Conservation (phyloP, 2,888 invertebrate genomes). For the Nycteola revayana region DNA sequence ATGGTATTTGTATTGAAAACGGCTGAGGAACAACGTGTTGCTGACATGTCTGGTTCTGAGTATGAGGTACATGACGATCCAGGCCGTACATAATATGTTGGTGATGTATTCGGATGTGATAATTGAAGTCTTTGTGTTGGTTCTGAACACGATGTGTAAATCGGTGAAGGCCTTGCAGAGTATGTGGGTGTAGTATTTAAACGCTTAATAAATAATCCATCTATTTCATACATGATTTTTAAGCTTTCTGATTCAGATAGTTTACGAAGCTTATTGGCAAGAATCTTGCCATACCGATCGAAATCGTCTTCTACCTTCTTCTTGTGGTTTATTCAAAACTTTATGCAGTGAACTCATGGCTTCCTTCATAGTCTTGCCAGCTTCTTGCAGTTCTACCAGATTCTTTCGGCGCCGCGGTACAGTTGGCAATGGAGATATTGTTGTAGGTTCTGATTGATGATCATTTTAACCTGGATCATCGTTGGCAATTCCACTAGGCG, state of each 20-base stretch:
- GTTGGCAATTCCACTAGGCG: slow-evolving; percentile 2
- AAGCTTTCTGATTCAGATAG: slow-evolving; percentile 5
- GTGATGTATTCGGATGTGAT: background rate
- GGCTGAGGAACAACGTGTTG: no score
- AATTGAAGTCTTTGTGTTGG: background rate
- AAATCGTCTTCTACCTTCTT: slow-evolving; percentile 8
- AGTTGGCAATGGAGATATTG: slow-evolving; percentile 2
- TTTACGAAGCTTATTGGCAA: slow-evolving; percentile 12
- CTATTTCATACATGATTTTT: slow-evolving; percentile 13
- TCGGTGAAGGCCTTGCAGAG: slow-evolving; percentile 3
- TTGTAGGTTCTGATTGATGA: slow-evolving; percentile 1
- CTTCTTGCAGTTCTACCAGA: slow-evolving; percentile 10
- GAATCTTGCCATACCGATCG: slow-evolving; percentile 10
- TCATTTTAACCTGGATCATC: background rate
- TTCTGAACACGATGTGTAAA: background rate
- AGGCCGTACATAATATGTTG: slow-evolving; percentile 1
- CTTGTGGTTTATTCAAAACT: slow-evolving; percentile 7
- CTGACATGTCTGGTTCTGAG: background rate
- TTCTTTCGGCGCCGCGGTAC: slow-evolving; percentile 10
- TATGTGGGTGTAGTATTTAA: slow-evolving; percentile 3
- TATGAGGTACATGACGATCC: background rate
- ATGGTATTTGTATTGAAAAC: no score
- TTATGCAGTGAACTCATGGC: slow-evolving; percentile 11
- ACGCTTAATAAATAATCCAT: slow-evolving; percentile 7
- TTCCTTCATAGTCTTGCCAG: slow-evolving; percentile 13